Percentiles rank a stretch among this genome's conserved stretches.
These are phyloP conservation scores for Conus canariensis DNA, from an alignment of 2,888 invertebrate species.

Conservation along the genomic window DNA sequence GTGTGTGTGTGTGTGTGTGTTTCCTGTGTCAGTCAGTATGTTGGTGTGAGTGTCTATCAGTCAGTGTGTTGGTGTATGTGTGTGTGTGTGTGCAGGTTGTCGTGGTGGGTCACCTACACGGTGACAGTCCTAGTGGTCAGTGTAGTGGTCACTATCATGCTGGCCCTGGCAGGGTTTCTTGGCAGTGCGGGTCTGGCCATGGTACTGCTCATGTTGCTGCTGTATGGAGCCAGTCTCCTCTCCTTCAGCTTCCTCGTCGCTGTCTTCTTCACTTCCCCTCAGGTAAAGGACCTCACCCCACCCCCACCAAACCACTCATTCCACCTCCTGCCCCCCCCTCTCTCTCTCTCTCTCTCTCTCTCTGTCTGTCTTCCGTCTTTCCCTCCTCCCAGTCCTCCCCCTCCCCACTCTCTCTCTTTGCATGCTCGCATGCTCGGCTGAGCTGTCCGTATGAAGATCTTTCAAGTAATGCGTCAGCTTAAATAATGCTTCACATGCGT, in stretches of 20 bases:
- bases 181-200: background rate
- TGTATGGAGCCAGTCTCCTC: constrained; percentile 9
- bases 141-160: background rate
- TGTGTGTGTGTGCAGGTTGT: constrained; percentile 17
- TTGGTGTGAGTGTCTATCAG: background rate
- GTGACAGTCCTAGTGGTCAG: background rate
- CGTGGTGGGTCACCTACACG: background rate
- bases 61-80: background rate
- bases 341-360: too few species aligned
- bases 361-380: too few species aligned
- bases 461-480: too few species aligned
- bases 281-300: background rate
- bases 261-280: background rate
- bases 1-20: background rate
- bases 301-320: background rate
- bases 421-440: too few species aligned
- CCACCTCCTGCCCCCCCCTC: too few species aligned
- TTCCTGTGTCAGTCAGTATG: background rate
- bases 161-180: background rate
- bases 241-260: background rate
- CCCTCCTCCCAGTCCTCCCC: too few species aligned
- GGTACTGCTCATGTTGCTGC: background rate
- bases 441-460: too few species aligned
- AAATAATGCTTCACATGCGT: too few species aligned
- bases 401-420: too few species aligned